phyloP scores from a whole-genome alignment of 1,140 invertebrate species.

The Megalonaias nervosa region DNA sequence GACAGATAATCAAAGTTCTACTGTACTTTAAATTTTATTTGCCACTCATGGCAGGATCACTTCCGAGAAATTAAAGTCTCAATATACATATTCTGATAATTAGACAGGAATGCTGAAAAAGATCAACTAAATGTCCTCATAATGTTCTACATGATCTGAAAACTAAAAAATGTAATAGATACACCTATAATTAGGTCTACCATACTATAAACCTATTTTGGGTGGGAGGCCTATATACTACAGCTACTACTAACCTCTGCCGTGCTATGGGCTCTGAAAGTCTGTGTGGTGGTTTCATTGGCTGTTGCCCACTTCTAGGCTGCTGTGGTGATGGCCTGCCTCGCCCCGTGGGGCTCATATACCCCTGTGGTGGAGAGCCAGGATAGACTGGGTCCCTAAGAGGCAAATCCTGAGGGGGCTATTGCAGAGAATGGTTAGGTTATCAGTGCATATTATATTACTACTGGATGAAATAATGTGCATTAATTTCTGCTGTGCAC shows the following conservation, averaged over 20 bases:
- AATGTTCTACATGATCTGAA: no score
- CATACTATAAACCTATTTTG: no score
- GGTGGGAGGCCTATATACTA: no score
- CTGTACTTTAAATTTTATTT: no score
- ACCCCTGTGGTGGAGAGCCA: constrained; percentile 21
- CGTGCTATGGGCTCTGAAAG: constrained; percentile 51
- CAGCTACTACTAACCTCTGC: constrained; percentile 43
- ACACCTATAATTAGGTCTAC: no score
- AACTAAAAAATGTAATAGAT: no score
- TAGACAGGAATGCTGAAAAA: no score
- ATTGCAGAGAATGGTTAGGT: constrained; percentile 1
- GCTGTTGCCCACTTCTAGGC: constrained; percentile 22
- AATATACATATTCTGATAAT: no score
- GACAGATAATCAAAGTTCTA: no score
- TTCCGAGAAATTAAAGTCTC: no score
- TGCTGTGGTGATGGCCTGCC: constrained; percentile 4
- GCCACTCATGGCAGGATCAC: no score
- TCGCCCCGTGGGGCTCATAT: constrained; percentile 17
- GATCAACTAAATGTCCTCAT: no score
- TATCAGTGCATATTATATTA: background rate
- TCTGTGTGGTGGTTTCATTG: constrained; percentile 51
- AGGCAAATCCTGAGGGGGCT: constrained; percentile 23
- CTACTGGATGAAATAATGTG: constrained; percentile 1
- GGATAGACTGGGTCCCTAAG: constrained; percentile 14
- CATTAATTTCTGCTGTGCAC: background rate